phyloP scores from a whole-genome alignment of 2,113 vertebrate genomes.

The Pionites leucogaster region DNA sequence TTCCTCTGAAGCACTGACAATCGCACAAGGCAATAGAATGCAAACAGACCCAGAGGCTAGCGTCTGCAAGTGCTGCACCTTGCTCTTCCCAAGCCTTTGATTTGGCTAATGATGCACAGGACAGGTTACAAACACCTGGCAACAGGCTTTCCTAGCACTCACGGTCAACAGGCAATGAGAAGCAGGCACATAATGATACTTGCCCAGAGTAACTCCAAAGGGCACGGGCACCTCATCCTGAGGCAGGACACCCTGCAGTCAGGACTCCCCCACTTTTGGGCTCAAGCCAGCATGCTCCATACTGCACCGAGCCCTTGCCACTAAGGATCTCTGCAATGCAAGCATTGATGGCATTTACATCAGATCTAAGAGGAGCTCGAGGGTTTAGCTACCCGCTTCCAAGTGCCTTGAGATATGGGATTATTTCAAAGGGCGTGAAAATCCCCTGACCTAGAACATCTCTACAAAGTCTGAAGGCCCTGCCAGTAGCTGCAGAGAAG shows the following conservation, averaged over 20 bases:
- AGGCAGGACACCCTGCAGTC: background rate
- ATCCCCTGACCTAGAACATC: background rate
- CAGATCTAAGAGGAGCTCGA: background rate
- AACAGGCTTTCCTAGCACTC: accelerated
- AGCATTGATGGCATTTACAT: background rate
- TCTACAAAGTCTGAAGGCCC: background rate
- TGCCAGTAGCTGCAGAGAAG: background rate
- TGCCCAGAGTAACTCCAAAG: background rate
- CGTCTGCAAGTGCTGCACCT: background rate
- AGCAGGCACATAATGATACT: background rate
- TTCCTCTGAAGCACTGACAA: background rate
- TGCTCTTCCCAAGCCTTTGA: background rate
- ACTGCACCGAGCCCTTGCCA: background rate
- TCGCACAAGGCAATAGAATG: background rate
- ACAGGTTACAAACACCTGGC: background rate
- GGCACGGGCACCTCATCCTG: accelerated
- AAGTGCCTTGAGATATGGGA: background rate
- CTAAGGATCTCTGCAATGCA: background rate
- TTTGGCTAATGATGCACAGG: background rate
- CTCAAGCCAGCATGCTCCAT: accelerated
- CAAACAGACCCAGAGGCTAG: background rate
- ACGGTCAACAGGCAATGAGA: background rate
- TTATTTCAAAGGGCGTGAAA: background rate
- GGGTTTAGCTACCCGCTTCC: background rate
- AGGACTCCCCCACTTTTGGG: background rate